Base-by-base conservation (phyloP, 2,888 invertebrate genomes). In the Mesopsocus fuscifrons region DNA sequence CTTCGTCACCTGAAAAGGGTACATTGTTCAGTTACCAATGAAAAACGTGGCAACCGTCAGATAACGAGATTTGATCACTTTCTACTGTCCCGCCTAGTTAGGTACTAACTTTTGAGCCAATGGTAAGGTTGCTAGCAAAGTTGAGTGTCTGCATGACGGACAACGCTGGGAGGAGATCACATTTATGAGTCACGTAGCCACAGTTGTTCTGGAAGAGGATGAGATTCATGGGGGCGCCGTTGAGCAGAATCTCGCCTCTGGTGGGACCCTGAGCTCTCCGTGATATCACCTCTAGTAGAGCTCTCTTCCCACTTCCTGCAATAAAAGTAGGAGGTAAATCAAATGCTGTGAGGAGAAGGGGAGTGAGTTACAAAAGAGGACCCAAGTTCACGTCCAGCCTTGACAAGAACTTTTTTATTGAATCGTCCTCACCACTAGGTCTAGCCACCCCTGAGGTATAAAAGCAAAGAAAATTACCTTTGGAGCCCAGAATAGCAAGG, bases 241-340 rank as follows among this genome's bases (percentile, higher is more conserved):
- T 91, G 1, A 95, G 68, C 1, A 87, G 67, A 18, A 95, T 83
- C 56, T 89, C 83, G 0, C 94, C 95, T 44, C 88, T 72, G 1
- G 82, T 82, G 1, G 83, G 76, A 2, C 82, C 82, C 49, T 75
- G 74, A 9, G 84, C 77, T 23, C 85, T 69, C 15, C 83, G 68
- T 0, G 84, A 78, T 44, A 95, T 85, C 5, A 94, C 92, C 59
- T 95, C 94, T 5, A 97, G 65, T 2, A 97, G 70, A 0, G 92
- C 92, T 23, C 89, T 75, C 58, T 97, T 97, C 1, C 95, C 95
- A 52, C 91, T 91, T 11, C 89, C 89, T 87, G 52, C 18, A 59
- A 54, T 45, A n/a, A n/a, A n/a, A n/a, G n/a, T n/a, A 23, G 15
- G 42, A 44, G 34, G 35, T 17, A n/a, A n/a, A n/a, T n/a, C n/a